These are phyloP conservation scores for Petrosia ficiformis DNA, from an alignment of 37 sponge, comb jelly and placozoan genomes.

Conservation along the genomic window DNA sequence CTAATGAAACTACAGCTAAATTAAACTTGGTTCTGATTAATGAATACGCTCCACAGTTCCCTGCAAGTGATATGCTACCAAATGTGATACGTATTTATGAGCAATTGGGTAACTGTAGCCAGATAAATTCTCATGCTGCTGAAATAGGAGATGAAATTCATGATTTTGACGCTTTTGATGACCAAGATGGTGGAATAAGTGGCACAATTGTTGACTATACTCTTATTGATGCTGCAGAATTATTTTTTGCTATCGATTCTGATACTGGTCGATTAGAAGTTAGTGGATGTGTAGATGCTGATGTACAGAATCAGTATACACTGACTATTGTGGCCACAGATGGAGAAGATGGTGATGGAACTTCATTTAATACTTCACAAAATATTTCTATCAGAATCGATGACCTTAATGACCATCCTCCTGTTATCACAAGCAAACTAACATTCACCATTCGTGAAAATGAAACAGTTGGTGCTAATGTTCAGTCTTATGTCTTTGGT, in stretches of 20 bases:
- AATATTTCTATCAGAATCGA: slow-evolving; percentile 37
- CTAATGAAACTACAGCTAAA: slow-evolving; percentile 3
- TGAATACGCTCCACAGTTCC: slow-evolving; percentile 45
- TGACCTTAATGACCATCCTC: slow-evolving; percentile 73
- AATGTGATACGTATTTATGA: slow-evolving; percentile 16
- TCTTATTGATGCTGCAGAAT: slow-evolving; percentile 15
- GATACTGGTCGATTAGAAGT: slow-evolving; percentile 36
- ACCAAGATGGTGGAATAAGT: slow-evolving; percentile 54
- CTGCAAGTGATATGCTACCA: background rate
- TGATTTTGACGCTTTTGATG: slow-evolving; percentile 37
- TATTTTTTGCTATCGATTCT: slow-evolving; percentile 35
- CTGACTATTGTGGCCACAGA: slow-evolving; percentile 36
- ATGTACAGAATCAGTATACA: slow-evolving; percentile 18
- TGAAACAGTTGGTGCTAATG: background rate
- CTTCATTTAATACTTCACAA: background rate
- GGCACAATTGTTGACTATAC: slow-evolving; percentile 25
- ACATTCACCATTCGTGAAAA: slow-evolving; percentile 40
- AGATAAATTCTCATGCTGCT: background rate
- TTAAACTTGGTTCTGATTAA: slow-evolving; percentile 45
- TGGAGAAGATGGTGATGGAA: slow-evolving; percentile 43
- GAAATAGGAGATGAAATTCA: slow-evolving; percentile 11
- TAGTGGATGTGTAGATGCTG: slow-evolving; percentile 27
- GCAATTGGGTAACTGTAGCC: slow-evolving; percentile 30
- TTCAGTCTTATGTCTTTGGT: slow-evolving; percentile 18
- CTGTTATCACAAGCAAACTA: slow-evolving; percentile 27